These are phyloP conservation scores for Marronus borbonicus DNA, from an alignment of 2,888 invertebrate species.

Conservation along the genomic window DNA sequence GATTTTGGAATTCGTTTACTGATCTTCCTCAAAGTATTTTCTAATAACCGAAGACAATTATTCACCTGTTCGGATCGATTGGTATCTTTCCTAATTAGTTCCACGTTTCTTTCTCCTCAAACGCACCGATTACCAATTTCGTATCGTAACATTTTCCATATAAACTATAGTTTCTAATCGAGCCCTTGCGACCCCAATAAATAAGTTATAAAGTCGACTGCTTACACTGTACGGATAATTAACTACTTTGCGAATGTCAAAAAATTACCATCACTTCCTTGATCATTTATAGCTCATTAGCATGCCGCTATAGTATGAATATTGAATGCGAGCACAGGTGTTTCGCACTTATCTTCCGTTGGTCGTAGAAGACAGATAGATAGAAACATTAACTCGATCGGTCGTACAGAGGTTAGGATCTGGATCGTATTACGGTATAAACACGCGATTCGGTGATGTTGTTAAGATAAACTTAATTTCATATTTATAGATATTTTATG, in stretches of 20 bases:
- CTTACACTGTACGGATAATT: neutral
- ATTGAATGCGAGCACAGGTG: constrained; percentile 11
- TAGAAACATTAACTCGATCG: constrained; percentile 19
- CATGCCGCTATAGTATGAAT: constrained; percentile 26
- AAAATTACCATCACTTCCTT: constrained; percentile 49
- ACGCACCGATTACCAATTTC: constrained; percentile 2
- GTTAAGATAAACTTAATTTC: constrained; percentile 32
- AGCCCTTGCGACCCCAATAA: neutral
- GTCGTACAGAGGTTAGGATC: constrained; percentile 19
- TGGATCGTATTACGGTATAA: constrained; percentile 28
- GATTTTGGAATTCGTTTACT: too few species aligned
- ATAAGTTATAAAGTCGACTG: constrained; percentile 1
- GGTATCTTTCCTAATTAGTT: neutral
- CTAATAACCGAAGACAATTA: neutral
- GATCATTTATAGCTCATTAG: constrained; percentile 48
- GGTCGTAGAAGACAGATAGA: neutral
- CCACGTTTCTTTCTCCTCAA: neutral
- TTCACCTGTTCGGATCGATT: neutral
- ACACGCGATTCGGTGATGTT: constrained; percentile 28
- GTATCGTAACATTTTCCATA: neutral
- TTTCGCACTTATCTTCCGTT: constrained; percentile 4
- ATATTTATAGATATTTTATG: constrained; percentile 44
- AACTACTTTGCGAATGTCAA: constrained; percentile 13
- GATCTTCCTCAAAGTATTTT: too few species aligned
- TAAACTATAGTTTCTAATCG: neutral